A percentile compares a stretch with the other conserved stretches of the same genome.
Conservation (phyloP, 2,113 vertebrate species). For the Misgurnus anguillicaudatus region DNA sequence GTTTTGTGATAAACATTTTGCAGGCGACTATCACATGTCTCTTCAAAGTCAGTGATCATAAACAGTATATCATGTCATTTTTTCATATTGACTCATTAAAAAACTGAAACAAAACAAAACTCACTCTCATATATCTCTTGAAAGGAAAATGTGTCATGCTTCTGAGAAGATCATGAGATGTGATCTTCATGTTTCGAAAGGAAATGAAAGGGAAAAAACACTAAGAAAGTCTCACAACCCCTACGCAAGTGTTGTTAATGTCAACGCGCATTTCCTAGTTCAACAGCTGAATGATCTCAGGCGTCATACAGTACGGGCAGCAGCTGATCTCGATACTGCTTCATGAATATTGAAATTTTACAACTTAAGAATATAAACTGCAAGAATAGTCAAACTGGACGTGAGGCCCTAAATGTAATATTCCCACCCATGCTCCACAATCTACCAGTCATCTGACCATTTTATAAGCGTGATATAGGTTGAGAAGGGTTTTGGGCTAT, state of each 20-base stretch:
- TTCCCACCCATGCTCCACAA: no score
- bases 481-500: neutral
- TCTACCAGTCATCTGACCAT: slow-evolving; percentile 27
- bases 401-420: neutral
- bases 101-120: slow-evolving; percentile 54
- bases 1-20: slow-evolving; percentile 2
- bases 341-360: neutral
- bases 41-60: slow-evolving; percentile 42
- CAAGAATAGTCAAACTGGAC: neutral
- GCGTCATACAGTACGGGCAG: neutral
- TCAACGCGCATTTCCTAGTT: slow-evolving; percentile 35
- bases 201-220: slow-evolving; percentile 34
- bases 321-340: slow-evolving; percentile 17
- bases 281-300: slow-evolving; percentile 29
- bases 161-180: slow-evolving; percentile 55
- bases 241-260: slow-evolving; percentile 29
- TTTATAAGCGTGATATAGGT: slow-evolving; percentile 43
- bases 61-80: slow-evolving; percentile 42
- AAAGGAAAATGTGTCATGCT: slow-evolving; percentile 58
- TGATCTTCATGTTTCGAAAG: slow-evolving; percentile 46
- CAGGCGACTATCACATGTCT: slow-evolving; percentile 10
- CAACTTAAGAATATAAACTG: neutral
- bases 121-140: slow-evolving; percentile 45
- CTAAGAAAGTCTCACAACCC: slow-evolving; percentile 45
- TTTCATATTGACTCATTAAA: slow-evolving; percentile 51